Evolutionary conservation across 1,140 invertebrate genomes (phyloP).

Genomic region (Danaus melanippus): DNA sequence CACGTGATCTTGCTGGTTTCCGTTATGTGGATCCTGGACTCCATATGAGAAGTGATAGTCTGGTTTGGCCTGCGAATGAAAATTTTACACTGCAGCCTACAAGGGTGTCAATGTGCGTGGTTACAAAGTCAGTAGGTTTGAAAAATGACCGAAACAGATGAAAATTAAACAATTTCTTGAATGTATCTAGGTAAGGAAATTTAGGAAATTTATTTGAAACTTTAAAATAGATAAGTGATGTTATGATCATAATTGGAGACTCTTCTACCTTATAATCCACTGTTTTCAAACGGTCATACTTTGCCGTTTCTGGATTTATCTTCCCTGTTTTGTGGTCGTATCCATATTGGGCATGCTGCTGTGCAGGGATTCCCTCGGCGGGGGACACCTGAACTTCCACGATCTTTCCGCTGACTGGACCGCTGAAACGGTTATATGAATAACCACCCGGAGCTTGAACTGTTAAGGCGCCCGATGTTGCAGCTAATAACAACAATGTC

Average conservation of each 20-base stretch:
- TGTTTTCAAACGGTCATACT: slow-evolving; percentile 67
- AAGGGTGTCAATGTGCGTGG: not conserved
- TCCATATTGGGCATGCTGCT: slow-evolving; percentile 68
- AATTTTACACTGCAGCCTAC: no score
- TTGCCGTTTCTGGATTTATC: slow-evolving; percentile 65
- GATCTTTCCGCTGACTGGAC: slow-evolving; percentile 76
- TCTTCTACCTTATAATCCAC: slow-evolving; percentile 75
- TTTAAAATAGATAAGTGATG: not conserved
- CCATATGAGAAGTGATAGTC: slow-evolving; percentile 80
- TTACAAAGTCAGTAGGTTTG: not conserved
- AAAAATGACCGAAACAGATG: not conserved
- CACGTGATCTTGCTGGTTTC: slow-evolving; percentile 79
- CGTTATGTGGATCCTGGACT: slow-evolving; percentile 78
- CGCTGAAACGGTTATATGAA: slow-evolving; percentile 77
- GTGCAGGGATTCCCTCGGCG: slow-evolving; percentile 63
- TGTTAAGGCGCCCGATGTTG: slow-evolving; percentile 30
- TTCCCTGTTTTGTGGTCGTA: slow-evolving; percentile 68
- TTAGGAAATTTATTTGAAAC: not conserved
- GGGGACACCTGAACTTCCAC: slow-evolving; percentile 67
- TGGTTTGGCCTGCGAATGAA: slow-evolving; percentile 71
- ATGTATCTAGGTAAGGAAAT: no score
- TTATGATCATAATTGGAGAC: not conserved
- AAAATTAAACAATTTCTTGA: no score
- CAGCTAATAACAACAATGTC: slow-evolving; percentile 31
- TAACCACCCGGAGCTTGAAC: slow-evolving; percentile 70